Evolutionary conservation across 2,888 invertebrate genomes (phyloP).

Genomic region (Sinodicranocentrus sp.): DNA sequence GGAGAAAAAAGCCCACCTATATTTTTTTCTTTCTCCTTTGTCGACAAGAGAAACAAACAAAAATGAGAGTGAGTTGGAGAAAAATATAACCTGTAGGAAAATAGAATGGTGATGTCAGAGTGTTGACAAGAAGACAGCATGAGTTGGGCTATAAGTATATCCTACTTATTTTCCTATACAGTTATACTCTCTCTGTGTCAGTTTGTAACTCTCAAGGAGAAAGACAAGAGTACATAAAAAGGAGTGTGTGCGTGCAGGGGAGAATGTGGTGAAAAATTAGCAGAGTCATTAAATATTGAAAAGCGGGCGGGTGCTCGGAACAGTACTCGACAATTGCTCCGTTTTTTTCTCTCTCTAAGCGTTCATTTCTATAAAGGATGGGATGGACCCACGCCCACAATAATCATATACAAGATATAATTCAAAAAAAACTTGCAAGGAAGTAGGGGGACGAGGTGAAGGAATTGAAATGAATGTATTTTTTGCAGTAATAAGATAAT

Average conservation of each 20-base stretch:
- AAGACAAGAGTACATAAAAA: background rate
- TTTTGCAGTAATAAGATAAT: no score
- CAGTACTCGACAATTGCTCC: slow-evolving; percentile 23
- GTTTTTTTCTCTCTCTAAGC: background rate
- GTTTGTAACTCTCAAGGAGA: background rate
- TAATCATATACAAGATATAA: no score
- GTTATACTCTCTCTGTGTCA: no score
- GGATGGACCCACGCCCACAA: slow-evolving; percentile 55
- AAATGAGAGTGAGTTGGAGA: slow-evolving; percentile 2
- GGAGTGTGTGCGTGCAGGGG: slow-evolving; percentile 26
- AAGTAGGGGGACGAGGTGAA: no score
- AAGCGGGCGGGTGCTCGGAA: slow-evolving; percentile 57
- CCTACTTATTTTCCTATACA: no score
- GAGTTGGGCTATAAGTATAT: slow-evolving; percentile 10
- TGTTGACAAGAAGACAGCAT: slow-evolving; percentile 65
- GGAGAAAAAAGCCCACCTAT: no score
- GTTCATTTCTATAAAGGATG: no score
- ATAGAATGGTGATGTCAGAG: slow-evolving; percentile 62
- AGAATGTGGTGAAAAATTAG: slow-evolving; percentile 67
- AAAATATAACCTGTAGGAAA: slow-evolving; percentile 63
- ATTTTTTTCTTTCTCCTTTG: background rate
- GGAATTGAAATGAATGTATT: background rate
- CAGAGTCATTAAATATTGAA: slow-evolving; percentile 71
- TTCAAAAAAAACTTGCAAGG: no score
- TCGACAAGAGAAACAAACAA: slow-evolving; percentile 11